Base-by-base conservation (phyloP, 2,113 vertebrate species). In the Terrapene triunguis region DNA sequence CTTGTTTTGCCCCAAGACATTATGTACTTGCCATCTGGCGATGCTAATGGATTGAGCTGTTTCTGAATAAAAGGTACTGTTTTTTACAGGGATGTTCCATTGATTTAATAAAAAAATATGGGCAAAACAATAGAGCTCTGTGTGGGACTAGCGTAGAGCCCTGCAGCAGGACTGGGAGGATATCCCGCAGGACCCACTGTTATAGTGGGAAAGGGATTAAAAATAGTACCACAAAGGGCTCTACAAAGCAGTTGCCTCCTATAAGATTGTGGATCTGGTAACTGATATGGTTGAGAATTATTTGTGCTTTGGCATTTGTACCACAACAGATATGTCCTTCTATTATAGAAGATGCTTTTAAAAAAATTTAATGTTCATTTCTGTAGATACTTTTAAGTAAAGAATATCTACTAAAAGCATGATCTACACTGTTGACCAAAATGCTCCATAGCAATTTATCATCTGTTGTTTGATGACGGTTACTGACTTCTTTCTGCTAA, bases 391-490 rank as follows among this genome's bases (percentile, higher is more conserved):
- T 6, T 76, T 72, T 44, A 76, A 76, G 21, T 42, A 76, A 76
- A 38, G 22, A 44, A 24, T 50, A 42, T 6, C 12, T 85, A 13
- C 88, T 44, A 38, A 48, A 88, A 89, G n/a, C 55, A 72, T 50
- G 81, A 48, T 84, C 74, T 24, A 16, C 29, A 27, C 74, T 47
- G 42, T 93, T 89, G 80, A 76, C 89, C 88, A 74, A 65, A 53
- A 53, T 87, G 79, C 5, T 1, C 0, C 57, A 95, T 91, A 87
- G 62, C 16, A 69, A 69, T 69, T 69, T 96, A 90, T 97, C 89
- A 90, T 85, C 87, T 95, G 95, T 92, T 47, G 94, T 92, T 51
- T 94, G 74, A 92, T 88, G 89, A 80, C n/a, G 93, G 78, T 87
- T 79, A 9, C 83, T 93, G 57, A 42, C 21, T 69, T 35, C 87